A percentile compares a stretch with the other conserved stretches of the same genome.
Evolutionary conservation across 2,113 vertebrate genomes (phyloP).

Genomic region (Coptodon bakossiorum): DNA sequence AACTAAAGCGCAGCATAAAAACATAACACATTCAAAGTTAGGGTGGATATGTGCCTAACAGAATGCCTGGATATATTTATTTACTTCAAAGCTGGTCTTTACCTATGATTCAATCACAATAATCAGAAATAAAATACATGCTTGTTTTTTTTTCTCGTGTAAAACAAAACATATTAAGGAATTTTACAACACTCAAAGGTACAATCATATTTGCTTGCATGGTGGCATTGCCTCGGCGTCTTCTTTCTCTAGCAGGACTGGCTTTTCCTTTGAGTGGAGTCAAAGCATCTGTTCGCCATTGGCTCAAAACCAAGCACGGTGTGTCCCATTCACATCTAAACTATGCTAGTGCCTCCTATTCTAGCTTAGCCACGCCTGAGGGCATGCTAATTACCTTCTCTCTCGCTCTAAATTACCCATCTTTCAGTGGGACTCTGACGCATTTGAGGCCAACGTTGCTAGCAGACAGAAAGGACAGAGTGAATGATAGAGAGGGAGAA

Average conservation of each 20-base stretch:
- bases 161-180: not conserved
- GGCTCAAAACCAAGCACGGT: constrained; percentile 31
- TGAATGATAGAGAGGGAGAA: constrained; percentile 32
- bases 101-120: not conserved
- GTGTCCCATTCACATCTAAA: constrained; percentile 42
- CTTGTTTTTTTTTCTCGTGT: not conserved
- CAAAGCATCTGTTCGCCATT: constrained; percentile 61
- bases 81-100: not conserved
- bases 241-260: constrained; percentile 63
- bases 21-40: not conserved
- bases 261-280: constrained; percentile 80
- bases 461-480: constrained; percentile 68
- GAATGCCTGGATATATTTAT: not conserved
- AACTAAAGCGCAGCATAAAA: not conserved
- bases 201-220: not conserved
- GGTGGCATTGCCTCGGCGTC: constrained; percentile 2
- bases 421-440: constrained; percentile 91
- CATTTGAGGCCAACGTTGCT: constrained; percentile 65
- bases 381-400: constrained; percentile 93
- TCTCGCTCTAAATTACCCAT: constrained; percentile 87
- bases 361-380: constrained; percentile 78
- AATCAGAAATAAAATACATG: not conserved
- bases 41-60: not conserved
- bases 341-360: constrained; percentile 54
- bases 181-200: not conserved